Conservation (phyloP, 2,888 invertebrate species). For the Homarus gammarus region DNA sequence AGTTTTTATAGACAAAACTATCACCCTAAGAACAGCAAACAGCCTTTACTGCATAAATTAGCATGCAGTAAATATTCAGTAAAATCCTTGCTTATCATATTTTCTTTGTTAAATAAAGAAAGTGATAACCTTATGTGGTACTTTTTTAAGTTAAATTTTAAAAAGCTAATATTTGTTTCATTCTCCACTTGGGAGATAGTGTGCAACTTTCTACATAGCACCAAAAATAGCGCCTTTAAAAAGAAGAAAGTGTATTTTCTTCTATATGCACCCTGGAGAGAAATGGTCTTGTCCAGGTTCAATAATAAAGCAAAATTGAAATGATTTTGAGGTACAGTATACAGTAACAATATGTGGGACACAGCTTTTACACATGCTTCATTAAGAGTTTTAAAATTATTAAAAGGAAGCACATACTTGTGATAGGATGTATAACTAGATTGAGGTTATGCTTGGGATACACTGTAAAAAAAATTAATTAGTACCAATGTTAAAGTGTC, state of each 20-base stretch:
- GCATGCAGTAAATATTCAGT: slow-evolving; percentile 29
- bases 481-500: no score
- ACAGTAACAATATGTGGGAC: no score
- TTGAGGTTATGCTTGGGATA: no score
- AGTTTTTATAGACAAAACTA: slow-evolving; percentile 1
- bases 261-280: background rate
- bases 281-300: no score
- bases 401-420: no score
- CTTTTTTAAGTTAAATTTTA: background rate
- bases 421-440: no score
- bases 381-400: no score
- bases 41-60: slow-evolving; percentile 1
- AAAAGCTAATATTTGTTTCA: background rate
- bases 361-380: no score
- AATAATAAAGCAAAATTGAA: no score
- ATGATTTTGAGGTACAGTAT: no score
- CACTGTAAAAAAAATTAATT: no score
- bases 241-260: background rate
- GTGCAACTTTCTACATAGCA: background rate
- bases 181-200: background rate
- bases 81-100: slow-evolving; percentile 36
- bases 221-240: background rate
- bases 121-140: slow-evolving; percentile 13
- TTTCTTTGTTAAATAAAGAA: slow-evolving; percentile 50
- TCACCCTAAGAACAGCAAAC: background rate